These are phyloP conservation scores for Aplidium turbinatum DNA, from an alignment of 23 tunicate species.

Conservation along the genomic window DNA sequence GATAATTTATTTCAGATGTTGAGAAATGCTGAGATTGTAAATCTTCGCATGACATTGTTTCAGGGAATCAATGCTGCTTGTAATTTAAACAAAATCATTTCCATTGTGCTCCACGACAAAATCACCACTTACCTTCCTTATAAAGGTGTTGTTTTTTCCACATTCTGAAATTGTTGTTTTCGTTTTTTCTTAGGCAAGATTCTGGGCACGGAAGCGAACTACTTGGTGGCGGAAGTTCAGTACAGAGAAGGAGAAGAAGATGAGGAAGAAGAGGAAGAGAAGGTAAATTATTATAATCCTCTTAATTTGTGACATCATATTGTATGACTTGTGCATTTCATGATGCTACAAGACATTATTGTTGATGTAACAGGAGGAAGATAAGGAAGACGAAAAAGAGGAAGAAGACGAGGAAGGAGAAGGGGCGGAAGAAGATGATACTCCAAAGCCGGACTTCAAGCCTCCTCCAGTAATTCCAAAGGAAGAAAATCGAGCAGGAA, in stretches of 20 bases:
- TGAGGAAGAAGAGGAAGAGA: constrained; percentile 95
- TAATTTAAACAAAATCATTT: no score
- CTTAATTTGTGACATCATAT: background rate
- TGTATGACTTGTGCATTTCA: no score
- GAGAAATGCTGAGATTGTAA: no score
- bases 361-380: constrained; percentile 51
- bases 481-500: constrained; percentile 84
- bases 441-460: constrained; percentile 94
- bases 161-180: no score
- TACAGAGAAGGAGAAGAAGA: constrained; percentile 99
- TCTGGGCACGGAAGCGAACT: constrained; percentile 85
- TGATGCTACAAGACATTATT: background rate
- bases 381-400: constrained; percentile 77
- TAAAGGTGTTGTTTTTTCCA: no score
- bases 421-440: constrained; percentile 85
- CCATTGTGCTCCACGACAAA: no score
- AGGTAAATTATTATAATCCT: constrained; percentile 6
- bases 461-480: constrained; percentile 98
- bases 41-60: no score
- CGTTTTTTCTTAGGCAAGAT: constrained; percentile 59
- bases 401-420: constrained; percentile 96
- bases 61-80: no score
- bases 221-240: constrained; percentile 88
- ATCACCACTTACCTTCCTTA: no score
- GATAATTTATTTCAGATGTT: no score